Evolutionary conservation across 2,113 vertebrate genomes (phyloP).

Genomic region (Misgurnus anguillicaudatus): DNA sequence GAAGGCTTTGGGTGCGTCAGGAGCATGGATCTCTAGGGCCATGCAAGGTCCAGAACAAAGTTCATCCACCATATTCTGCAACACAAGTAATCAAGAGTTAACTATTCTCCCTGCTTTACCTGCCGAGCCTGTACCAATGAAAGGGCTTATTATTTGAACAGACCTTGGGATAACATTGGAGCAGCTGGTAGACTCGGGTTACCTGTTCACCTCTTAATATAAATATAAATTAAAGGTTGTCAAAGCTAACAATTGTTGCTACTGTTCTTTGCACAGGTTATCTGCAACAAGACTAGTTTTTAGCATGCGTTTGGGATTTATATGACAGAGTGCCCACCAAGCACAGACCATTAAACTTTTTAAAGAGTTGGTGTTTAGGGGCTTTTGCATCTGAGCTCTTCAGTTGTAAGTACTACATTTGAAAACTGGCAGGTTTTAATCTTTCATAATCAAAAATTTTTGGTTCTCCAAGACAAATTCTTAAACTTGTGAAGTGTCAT

Average conservation of each 20-base stretch:
- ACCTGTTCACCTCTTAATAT: constrained; percentile 44
- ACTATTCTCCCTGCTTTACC: constrained; percentile 20
- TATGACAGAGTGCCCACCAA: neutral
- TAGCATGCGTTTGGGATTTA: constrained; percentile 19
- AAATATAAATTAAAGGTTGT: constrained; percentile 52
- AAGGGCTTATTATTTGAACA: constrained; percentile 54
- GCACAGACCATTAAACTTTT: neutral
- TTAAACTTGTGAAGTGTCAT: too few relatives aligned
- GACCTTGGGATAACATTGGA: constrained; percentile 50
- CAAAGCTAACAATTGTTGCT: constrained; percentile 50
- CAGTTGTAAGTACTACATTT: too few relatives aligned
- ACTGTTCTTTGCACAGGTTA: constrained; percentile 44
- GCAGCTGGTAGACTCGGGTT: constrained; percentile 51
- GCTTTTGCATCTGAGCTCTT: too few relatives aligned
- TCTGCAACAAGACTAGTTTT: constrained; percentile 35
- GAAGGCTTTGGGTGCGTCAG: constrained; percentile 78
- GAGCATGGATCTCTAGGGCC: constrained; percentile 85
- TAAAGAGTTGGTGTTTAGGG: too few relatives aligned
- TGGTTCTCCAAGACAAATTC: neutral
- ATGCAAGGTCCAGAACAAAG: constrained; percentile 89
- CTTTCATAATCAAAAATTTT: neutral
- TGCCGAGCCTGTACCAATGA: constrained; percentile 40
- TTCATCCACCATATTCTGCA: constrained; percentile 88
- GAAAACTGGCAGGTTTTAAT: neutral
- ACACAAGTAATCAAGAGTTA: constrained; percentile 45